Conservation (phyloP, 1,140 invertebrate genomes). For the Drosophila takahashii region DNA sequence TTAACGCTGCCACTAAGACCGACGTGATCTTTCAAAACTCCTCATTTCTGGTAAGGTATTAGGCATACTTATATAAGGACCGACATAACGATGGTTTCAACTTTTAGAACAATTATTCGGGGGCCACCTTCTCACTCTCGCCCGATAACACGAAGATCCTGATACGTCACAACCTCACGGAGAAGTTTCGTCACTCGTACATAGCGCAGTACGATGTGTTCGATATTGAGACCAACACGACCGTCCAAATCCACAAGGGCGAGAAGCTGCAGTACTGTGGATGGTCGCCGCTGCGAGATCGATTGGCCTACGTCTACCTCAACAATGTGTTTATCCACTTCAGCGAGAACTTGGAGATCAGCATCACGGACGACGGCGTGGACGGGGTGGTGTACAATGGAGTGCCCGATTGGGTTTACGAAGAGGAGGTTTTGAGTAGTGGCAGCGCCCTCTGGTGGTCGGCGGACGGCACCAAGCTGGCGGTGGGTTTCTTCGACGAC, state of each 20-base stretch:
- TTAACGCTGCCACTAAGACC: constrained; percentile 84
- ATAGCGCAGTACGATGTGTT: constrained; percentile 81
- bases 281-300: constrained; percentile 90
- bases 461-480: constrained; percentile 90
- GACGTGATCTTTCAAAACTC: constrained; percentile 76
- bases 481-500: constrained; percentile 94
- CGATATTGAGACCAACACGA: constrained; percentile 72
- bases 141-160: constrained; percentile 75
- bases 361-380: constrained; percentile 87
- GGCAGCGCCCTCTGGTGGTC: constrained; percentile 96
- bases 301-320: constrained; percentile 90
- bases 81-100: rapidly evolving
- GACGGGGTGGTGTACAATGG: constrained; percentile 91
- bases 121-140: constrained; percentile 65
- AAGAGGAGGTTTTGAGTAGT: constrained; percentile 95
- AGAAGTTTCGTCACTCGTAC: constrained; percentile 76
- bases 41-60: constrained; percentile 83
- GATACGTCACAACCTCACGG: constrained; percentile 69
- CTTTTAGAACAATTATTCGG: constrained; percentile 59
- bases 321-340: constrained; percentile 90
- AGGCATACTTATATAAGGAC: constrained; percentile 28
- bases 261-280: constrained; percentile 87
- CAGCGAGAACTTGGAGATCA: constrained; percentile 83
- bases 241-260: constrained; percentile 85
- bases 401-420: constrained; percentile 91